Conservation (phyloP, 2,888 invertebrate genomes). For the Leptopilina myrica region DNA sequence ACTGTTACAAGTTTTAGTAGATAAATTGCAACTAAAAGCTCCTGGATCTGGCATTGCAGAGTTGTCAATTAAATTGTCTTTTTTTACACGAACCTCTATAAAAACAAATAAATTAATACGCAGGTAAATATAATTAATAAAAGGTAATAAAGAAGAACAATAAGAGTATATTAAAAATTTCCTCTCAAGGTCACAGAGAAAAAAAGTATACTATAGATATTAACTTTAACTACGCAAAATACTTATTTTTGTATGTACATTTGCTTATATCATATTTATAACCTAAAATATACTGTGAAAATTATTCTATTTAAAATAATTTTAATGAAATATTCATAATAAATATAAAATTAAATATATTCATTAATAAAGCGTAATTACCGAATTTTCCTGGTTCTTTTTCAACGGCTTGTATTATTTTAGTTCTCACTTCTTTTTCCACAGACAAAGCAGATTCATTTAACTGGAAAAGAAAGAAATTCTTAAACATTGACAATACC, state of each 20-base stretch:
- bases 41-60: background rate
- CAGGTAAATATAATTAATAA: too few relatives aligned
- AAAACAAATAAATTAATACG: background rate
- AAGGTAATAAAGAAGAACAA: background rate
- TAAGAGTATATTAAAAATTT: too few relatives aligned
- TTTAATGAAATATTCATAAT: background rate
- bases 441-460: conserved; percentile 83
- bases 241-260: too few relatives aligned
- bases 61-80: conserved; percentile 23
- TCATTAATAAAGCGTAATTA: conserved; percentile 67
- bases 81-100: background rate
- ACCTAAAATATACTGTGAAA: background rate
- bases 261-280: background rate
- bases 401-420: conserved; percentile 85
- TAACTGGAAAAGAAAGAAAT: conserved; percentile 78
- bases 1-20: background rate
- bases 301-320: background rate
- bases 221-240: too few relatives aligned
- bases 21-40: conserved; percentile 24
- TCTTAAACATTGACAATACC: too few relatives aligned
- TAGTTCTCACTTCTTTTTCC: conserved; percentile 83
- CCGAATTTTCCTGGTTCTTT: conserved; percentile 83
- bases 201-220: too few relatives aligned
- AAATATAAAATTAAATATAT: too few relatives aligned
- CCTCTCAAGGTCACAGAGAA: too few relatives aligned